A percentile compares a stretch with the other conserved stretches of the same genome.
Conservation (phyloP, 1,140 invertebrate genomes). For the Temnothorax curvispinosus region DNA sequence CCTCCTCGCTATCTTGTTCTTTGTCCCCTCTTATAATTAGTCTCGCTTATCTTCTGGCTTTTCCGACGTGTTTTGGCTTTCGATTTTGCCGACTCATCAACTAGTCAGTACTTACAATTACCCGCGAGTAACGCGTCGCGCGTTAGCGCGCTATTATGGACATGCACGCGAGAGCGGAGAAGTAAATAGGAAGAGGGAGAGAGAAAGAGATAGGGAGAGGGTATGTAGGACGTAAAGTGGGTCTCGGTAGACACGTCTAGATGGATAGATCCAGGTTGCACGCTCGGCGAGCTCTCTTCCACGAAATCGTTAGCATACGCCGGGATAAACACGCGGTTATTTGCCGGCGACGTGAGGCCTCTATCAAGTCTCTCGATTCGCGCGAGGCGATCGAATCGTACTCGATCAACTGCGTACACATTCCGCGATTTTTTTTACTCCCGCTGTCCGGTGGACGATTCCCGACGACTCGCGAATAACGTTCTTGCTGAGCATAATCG, state of each 20-base stretch:
- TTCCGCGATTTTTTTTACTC: background rate
- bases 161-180: constrained; percentile 2
- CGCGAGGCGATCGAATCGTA: constrained; percentile 38
- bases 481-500: constrained; percentile 22
- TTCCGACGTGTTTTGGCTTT: constrained; percentile 19
- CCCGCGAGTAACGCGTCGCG: constrained; percentile 5
- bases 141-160: constrained; percentile 52
- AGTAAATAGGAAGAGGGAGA: background rate
- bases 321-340: constrained; percentile 50
- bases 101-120: constrained; percentile 38
- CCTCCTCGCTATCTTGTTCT: background rate
- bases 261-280: constrained; percentile 55
- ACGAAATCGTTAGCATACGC: constrained; percentile 57
- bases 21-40: background rate
- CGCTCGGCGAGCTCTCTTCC: constrained; percentile 44
- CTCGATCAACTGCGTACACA: constrained; percentile 29
- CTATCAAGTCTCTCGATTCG: constrained; percentile 34
- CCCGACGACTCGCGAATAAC: background rate
- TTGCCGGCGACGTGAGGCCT: constrained; percentile 50
- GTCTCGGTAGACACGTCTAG: constrained; percentile 57
- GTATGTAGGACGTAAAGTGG: constrained; percentile 39
- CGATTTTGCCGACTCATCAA: constrained; percentile 27
- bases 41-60: constrained; percentile 12
- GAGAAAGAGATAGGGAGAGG: background rate
- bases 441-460: background rate